Evolutionary conservation across 2,113 vertebrate genomes (phyloP).

Genomic region (Plecturocebus donacophilus): DNA sequence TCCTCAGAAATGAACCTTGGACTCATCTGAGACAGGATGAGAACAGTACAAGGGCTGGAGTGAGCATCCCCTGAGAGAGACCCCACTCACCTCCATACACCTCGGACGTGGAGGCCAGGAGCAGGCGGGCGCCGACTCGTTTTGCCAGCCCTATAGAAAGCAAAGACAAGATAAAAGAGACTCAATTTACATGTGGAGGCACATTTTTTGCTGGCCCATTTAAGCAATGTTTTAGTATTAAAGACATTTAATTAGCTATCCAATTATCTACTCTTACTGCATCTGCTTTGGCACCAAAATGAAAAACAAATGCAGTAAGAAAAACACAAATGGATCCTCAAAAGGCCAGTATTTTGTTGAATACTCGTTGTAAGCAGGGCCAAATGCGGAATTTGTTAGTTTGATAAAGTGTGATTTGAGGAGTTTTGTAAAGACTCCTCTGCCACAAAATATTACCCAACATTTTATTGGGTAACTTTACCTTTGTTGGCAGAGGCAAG

Average conservation of each 20-base stretch:
- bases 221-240: neutral
- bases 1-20: neutral
- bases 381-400: neutral
- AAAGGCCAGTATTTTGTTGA: neutral
- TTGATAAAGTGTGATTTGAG: neutral
- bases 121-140: slow-evolving; percentile 96
- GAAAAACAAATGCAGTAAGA: neutral
- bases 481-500: neutral
- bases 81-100: slow-evolving; percentile 96
- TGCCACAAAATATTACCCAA: neutral
- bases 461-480: neutral
- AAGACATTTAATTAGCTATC: neutral
- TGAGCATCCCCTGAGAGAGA: rapidly evolving
- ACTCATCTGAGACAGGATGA: neutral
- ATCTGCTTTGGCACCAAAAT: neutral
- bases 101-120: slow-evolving; percentile 97
- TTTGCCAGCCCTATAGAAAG: slow-evolving; percentile 92
- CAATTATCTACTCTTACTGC: neutral
- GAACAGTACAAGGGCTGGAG: neutral
- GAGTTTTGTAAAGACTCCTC: neutral
- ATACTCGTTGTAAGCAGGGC: neutral
- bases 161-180: neutral
- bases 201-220: neutral
- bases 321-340: neutral
- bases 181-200: neutral